These are phyloP conservation scores for Junco hyemalis DNA, from an alignment of 2,113 vertebrate species.

Conservation along the genomic window DNA sequence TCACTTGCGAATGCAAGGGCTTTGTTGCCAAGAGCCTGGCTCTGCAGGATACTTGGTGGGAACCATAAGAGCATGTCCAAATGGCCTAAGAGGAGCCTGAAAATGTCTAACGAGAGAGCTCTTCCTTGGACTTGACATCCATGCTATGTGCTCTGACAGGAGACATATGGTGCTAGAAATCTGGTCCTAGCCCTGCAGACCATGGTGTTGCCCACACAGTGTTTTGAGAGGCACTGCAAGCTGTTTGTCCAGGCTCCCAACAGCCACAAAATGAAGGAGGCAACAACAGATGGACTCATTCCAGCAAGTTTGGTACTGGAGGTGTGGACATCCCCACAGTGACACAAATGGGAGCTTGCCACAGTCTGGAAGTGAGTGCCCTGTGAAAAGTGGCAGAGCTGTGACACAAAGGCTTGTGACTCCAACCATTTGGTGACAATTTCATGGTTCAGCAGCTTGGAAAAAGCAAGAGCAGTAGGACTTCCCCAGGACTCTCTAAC, in stretches of 20 bases:
- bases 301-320: background rate
- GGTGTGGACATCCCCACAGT: background rate
- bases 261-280: background rate
- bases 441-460: background rate
- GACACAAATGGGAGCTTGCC: background rate
- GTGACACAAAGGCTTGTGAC: background rate
- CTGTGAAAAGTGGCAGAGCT: background rate
- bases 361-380: background rate
- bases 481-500: background rate
- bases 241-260: background rate
- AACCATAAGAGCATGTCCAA: background rate
- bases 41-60: background rate
- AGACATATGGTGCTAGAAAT: background rate
- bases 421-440: background rate
- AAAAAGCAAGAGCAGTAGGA: background rate
- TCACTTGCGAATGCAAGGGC: background rate
- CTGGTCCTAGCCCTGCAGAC: background rate
- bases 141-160: background rate
- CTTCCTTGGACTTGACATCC: background rate
- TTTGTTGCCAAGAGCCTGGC: background rate
- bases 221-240: background rate
- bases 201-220: background rate
- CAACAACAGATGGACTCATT: background rate
- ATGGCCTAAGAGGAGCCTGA: background rate
- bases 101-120: background rate